phyloP scores from a whole-genome alignment of 2,113 vertebrate genomes.

The Hemibagrus wyckioides region DNA sequence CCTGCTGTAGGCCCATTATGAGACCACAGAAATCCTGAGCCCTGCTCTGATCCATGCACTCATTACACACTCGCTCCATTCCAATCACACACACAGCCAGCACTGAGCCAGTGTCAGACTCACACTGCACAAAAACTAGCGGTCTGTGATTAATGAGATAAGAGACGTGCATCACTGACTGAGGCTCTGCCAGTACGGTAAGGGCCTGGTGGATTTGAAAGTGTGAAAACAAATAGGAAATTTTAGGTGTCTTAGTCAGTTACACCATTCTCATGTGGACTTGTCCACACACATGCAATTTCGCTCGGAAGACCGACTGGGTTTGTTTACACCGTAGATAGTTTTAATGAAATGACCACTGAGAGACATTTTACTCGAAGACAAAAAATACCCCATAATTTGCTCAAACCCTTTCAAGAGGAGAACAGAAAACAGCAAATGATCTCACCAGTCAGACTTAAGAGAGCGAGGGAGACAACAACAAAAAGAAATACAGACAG shows the following conservation, averaged over 20 bases:
- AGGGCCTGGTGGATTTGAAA: not conserved
- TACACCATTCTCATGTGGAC: not conserved
- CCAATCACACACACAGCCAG: conserved; percentile 36
- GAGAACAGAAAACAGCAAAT: conserved; percentile 47
- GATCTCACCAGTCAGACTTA: conserved; percentile 38
- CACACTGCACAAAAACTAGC: conserved; percentile 10
- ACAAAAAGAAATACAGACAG: conserved; percentile 18
- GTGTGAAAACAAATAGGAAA: conserved; percentile 17
- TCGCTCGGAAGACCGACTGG: conserved; percentile 11
- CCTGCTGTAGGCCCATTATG: conserved; percentile 45
- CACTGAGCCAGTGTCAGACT: conserved; percentile 4
- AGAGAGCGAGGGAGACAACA: conserved; percentile 27
- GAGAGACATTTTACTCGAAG: conserved; percentile 46
- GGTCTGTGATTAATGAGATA: conserved; percentile 25
- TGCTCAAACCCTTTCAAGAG: conserved; percentile 55
- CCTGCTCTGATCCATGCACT: conserved; percentile 38
- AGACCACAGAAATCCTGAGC: conserved; percentile 41
- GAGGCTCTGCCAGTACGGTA: conserved; percentile 3
- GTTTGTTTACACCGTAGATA: conserved; percentile 27
- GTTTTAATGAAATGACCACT: conserved; percentile 52
- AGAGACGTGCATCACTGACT: not conserved
- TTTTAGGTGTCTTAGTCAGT: conserved; percentile 13
- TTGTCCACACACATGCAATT: conserved; percentile 20
- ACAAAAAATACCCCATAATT: conserved; percentile 53
- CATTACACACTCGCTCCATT: conserved; percentile 45